Evolutionary conservation across 1,140 invertebrate species (phyloP).

Genomic region (Brachystomella parvula): DNA sequence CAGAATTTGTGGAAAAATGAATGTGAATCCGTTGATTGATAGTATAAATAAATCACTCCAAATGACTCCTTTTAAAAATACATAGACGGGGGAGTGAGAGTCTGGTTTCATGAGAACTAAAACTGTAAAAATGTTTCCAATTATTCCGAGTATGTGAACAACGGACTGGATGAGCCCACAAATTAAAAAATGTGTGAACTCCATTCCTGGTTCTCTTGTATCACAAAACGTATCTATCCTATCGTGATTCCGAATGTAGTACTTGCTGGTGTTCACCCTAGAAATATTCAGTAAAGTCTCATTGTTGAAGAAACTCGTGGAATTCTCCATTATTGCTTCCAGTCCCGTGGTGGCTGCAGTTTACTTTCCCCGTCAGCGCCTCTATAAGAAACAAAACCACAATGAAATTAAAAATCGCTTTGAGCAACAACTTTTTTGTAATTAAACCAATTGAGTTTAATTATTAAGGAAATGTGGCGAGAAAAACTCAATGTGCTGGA

Average conservation of each 20-base stretch:
- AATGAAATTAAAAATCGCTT: too few species aligned
- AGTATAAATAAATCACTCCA: neutral
- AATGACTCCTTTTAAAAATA: neutral
- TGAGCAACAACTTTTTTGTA: too few species aligned
- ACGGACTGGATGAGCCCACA: neutral
- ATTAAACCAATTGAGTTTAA: too few species aligned
- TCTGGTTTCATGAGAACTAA: neutral
- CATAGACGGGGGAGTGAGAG: neutral
- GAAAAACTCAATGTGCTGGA: too few species aligned
- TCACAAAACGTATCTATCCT: constrained; percentile 2
- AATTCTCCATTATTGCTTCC: too few species aligned
- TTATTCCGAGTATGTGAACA: neutral
- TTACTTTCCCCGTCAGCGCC: too few species aligned
- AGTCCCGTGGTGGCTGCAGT: too few species aligned
- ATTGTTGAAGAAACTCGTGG: too few species aligned
- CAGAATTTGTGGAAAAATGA: constrained; percentile 4
- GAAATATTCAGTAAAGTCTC: too few species aligned
- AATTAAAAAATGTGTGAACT: neutral
- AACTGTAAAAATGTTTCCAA: neutral
- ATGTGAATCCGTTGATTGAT: neutral
- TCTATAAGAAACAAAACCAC: too few species aligned
- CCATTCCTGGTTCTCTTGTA: neutral
- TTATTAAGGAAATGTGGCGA: too few species aligned
- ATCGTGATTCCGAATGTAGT: neutral
- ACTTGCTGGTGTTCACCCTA: neutral